Percentiles rank a stretch among this genome's conserved stretches.
Evolutionary conservation across 2,113 vertebrate genomes (phyloP).

Genomic region (Bos javanicus): DNA sequence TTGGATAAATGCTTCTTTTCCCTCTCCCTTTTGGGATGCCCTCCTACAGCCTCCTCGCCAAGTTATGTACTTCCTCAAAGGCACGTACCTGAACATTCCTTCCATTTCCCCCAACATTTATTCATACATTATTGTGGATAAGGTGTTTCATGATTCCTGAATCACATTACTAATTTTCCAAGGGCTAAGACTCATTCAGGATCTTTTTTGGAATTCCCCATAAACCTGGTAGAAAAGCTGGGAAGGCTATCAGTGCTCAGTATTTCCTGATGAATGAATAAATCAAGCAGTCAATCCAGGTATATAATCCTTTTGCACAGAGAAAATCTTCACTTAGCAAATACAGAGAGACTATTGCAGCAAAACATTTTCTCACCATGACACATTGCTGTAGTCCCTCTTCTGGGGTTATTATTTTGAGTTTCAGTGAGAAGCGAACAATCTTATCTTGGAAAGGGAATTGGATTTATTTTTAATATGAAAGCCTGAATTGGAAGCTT

Average conservation of each 20-base stretch:
- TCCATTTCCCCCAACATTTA: neutral
- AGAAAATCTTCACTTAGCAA: constrained; percentile 38
- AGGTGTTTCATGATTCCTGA: neutral
- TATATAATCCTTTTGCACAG: neutral
- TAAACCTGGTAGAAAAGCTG: neutral
- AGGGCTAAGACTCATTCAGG: neutral
- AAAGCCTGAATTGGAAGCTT: constrained; percentile 46
- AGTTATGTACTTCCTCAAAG: neutral
- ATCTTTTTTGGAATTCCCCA: neutral
- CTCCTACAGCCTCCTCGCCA: neutral
- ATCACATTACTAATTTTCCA: neutral
- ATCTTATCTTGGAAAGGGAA: constrained; percentile 26
- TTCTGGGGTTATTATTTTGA: constrained; percentile 14
- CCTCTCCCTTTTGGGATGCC: neutral
- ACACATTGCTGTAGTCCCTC: constrained; percentile 28
- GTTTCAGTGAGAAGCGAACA: constrained; percentile 49
- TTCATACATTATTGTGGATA: neutral
- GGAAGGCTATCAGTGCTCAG: neutral
- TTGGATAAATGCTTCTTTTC: neutral
- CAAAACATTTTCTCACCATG: constrained; percentile 55
- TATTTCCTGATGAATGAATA: neutral
- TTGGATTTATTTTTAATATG: constrained; percentile 52
- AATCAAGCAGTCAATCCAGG: neutral
- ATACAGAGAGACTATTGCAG: neutral
- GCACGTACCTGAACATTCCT: neutral